These are phyloP conservation scores for Tenthredo scrophulariae DNA, from an alignment of 2,888 invertebrate genomes.

Conservation along the genomic window DNA sequence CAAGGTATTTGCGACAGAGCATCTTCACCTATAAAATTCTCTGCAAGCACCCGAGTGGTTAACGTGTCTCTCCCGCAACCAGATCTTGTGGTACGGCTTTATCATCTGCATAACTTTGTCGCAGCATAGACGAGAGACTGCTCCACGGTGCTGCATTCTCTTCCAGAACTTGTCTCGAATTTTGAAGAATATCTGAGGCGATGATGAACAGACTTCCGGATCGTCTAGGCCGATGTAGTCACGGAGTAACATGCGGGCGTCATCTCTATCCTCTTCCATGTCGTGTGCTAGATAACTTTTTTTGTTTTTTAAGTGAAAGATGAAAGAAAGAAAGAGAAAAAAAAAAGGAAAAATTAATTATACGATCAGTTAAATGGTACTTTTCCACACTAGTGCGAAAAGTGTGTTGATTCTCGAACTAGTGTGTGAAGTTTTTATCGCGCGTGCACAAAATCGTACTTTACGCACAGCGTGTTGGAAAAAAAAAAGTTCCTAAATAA, in stretches of 20 bases:
- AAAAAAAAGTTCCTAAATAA: too few species aligned
- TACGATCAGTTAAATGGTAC: too few species aligned
- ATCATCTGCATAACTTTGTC: conserved; percentile 76
- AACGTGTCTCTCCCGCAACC: conserved; percentile 68
- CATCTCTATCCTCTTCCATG: conserved; percentile 82
- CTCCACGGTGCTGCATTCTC: conserved; percentile 78
- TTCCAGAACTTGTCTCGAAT: conserved; percentile 74
- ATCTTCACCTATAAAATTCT: conserved; percentile 59
- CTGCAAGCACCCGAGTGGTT: conserved; percentile 70
- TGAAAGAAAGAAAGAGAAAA: too few species aligned
- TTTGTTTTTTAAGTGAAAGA: neutral
- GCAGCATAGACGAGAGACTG: conserved; percentile 79
- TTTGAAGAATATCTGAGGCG: conserved; percentile 70
- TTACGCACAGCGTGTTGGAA: too few species aligned
- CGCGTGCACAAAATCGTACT: too few species aligned
- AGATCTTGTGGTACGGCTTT: conserved; percentile 67
- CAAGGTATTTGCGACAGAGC: neutral
- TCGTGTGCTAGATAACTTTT: conserved; percentile 80
- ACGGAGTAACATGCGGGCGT: conserved; percentile 77
- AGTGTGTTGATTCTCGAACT: too few species aligned
- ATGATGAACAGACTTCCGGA: conserved; percentile 58
- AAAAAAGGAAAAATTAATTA: too few species aligned
- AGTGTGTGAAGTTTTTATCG: too few species aligned
- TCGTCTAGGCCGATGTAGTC: conserved; percentile 76
- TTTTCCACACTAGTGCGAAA: too few species aligned